A percentile compares a stretch with the other conserved stretches of the same genome.
Evolutionary conservation across 2,113 vertebrate species (phyloP).

Genomic region (Acanthochromis polyacanthus): DNA sequence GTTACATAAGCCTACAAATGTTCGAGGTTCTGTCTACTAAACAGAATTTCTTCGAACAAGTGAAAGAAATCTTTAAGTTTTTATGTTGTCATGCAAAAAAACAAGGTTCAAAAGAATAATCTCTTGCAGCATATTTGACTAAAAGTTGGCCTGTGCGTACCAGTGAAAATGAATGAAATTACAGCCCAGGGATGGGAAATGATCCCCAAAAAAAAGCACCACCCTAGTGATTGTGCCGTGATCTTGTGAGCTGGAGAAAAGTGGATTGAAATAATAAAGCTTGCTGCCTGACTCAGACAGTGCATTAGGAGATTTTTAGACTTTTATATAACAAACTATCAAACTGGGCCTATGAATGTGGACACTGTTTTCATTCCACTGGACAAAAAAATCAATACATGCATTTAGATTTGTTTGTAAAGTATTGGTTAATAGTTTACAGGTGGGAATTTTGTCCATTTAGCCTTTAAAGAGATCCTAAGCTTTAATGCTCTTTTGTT

Average conservation of each 20-base stretch:
- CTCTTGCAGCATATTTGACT: conserved; percentile 27
- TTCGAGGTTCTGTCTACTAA: conserved; percentile 1
- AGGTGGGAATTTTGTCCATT: background rate
- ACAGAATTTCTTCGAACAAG: background rate
- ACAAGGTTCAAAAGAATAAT: conserved; percentile 5
- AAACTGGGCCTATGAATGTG: conserved; percentile 23
- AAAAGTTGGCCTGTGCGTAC: conserved; percentile 19
- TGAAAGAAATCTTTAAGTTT: background rate
- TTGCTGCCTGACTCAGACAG: background rate
- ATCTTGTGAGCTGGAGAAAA: conserved; percentile 26
- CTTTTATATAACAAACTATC: conserved; percentile 29
- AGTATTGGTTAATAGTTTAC: conserved; percentile 13
- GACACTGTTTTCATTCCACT: conserved; percentile 40
- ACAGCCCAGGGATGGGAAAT: conserved; percentile 9
- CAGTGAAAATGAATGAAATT: conserved; percentile 18
- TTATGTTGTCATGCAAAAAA: background rate
- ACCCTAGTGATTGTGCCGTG: conserved; percentile 24
- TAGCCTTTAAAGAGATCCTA: conserved; percentile 26
- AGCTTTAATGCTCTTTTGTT: conserved; percentile 22
- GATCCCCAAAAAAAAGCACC: background rate
- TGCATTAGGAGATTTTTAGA: background rate
- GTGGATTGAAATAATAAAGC: conserved; percentile 47
- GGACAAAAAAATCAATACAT: conserved; percentile 51
- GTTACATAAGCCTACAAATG: conserved; percentile 15
- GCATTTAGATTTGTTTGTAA: conserved; percentile 46